phyloP scores from a whole-genome alignment of 2,113 vertebrate species.

The Indicator indicator region DNA sequence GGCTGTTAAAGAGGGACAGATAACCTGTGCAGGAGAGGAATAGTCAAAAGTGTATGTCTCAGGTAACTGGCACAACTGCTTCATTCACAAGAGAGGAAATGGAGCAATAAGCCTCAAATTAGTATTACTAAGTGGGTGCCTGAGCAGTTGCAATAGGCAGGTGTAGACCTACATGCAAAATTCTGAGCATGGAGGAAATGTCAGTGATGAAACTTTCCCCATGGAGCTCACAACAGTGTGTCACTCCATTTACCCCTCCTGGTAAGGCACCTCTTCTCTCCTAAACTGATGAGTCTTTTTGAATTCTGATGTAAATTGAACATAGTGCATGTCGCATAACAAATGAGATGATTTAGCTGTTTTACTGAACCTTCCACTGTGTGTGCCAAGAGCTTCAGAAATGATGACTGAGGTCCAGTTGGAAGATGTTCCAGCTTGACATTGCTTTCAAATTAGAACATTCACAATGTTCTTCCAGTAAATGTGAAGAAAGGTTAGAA shows the following conservation, averaged over 20 bases:
- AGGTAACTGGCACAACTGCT: too few relatives aligned
- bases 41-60: too few relatives aligned
- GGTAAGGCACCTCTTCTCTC: background rate
- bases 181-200: background rate
- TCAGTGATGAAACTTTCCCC: background rate
- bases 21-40: too few relatives aligned
- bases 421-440: conserved; percentile 42
- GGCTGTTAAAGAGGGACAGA: too few relatives aligned
- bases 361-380: background rate
- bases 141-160: background rate
- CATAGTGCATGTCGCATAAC: background rate
- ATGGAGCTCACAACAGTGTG: background rate
- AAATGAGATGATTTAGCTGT: conserved; percentile 23
- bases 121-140: background rate
- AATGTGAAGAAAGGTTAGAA: conserved; percentile 14
- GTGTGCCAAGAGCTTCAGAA: conserved; percentile 27
- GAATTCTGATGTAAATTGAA: background rate
- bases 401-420: conserved; percentile 24
- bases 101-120: background rate
- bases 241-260: background rate
- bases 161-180: background rate
- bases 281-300: background rate
- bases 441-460: conserved; percentile 47
- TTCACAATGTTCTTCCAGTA: conserved; percentile 33
- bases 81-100: background rate